phyloP scores from a whole-genome alignment of 2,888 invertebrate species.

The Mamestra brassicae region DNA sequence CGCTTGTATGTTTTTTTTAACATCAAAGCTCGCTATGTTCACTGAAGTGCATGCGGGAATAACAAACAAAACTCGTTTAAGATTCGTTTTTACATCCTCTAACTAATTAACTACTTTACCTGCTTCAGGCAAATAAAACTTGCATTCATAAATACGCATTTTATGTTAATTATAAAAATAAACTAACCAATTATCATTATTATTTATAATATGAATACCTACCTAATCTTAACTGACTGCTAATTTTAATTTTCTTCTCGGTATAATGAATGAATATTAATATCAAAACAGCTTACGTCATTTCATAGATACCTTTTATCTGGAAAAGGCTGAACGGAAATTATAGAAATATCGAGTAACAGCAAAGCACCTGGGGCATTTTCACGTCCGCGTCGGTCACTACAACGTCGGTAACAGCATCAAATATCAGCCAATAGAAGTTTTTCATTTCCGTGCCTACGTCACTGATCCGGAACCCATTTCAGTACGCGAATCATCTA shows the following conservation, averaged over 20 bases:
- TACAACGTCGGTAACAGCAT: conserved; percentile 72
- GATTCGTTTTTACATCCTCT: conserved; percentile 1
- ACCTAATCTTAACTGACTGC: conserved; percentile 33
- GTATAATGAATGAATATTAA: conserved; percentile 32
- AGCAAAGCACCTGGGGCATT: conserved; percentile 59
- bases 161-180: conserved; percentile 43
- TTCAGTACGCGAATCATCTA: conserved; percentile 79
- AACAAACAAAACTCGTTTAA: not conserved
- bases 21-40: conserved; percentile 14
- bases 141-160: conserved; percentile 38
- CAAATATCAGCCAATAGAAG: conserved; percentile 77
- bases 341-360: conserved; percentile 61
- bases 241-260: conserved; percentile 43
- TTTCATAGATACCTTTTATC: conserved; percentile 33
- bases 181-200: conserved; percentile 48
- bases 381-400: conserved; percentile 68
- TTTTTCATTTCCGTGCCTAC: conserved; percentile 85
- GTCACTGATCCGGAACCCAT: conserved; percentile 81
- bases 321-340: conserved; percentile 50
- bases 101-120: conserved; percentile 42
- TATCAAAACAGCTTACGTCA: conserved; percentile 34
- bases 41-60: conserved; percentile 5
- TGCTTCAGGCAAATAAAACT: conserved; percentile 36
- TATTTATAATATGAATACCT: conserved; percentile 28
- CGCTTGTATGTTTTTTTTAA: not conserved